Percentiles rank a stretch among this genome's conserved stretches.
These are phyloP conservation scores for Salvelinus sp. DNA, from an alignment of 2,113 vertebrate genomes.

Conservation along the genomic window DNA sequence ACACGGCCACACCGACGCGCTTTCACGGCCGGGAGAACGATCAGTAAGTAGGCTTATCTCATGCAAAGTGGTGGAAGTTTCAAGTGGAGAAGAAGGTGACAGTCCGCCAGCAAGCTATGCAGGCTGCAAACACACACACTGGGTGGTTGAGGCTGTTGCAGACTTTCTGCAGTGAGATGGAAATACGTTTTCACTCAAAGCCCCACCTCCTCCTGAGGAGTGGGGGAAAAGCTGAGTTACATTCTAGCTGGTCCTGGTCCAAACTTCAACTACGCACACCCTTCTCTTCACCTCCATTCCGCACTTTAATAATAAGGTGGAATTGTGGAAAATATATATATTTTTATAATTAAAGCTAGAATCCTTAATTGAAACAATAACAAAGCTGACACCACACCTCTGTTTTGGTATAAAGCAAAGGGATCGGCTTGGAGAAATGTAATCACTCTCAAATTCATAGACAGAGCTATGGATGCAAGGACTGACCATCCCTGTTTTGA, in stretches of 20 bases:
- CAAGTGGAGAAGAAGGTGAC: constrained; percentile 23
- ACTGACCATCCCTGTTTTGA: too few species aligned
- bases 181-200: constrained; percentile 61
- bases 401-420: too few species aligned
- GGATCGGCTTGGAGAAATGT: too few species aligned
- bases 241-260: constrained; percentile 26
- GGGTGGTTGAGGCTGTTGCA: constrained; percentile 52
- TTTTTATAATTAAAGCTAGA: too few species aligned
- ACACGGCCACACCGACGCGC: constrained; percentile 37
- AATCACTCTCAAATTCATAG: too few species aligned
- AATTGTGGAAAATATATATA: too few species aligned
- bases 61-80: constrained; percentile 49
- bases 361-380: too few species aligned
- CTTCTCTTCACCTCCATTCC: constrained; percentile 14
- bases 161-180: constrained; percentile 62
- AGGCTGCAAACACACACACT: constrained; percentile 24
- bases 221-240: constrained; percentile 69
- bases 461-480: too few species aligned
- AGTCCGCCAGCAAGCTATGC: constrained; percentile 7
- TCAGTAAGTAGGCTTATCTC: constrained; percentile 22
- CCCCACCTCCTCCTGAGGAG: constrained; percentile 60
- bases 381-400: too few species aligned
- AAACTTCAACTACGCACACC: constrained; percentile 3
- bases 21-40: constrained; percentile 24
- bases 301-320: neutral